These are phyloP conservation scores for Hirundo rustica DNA, from an alignment of 2,797 vertebrate genomes.

Conservation along the genomic window DNA sequence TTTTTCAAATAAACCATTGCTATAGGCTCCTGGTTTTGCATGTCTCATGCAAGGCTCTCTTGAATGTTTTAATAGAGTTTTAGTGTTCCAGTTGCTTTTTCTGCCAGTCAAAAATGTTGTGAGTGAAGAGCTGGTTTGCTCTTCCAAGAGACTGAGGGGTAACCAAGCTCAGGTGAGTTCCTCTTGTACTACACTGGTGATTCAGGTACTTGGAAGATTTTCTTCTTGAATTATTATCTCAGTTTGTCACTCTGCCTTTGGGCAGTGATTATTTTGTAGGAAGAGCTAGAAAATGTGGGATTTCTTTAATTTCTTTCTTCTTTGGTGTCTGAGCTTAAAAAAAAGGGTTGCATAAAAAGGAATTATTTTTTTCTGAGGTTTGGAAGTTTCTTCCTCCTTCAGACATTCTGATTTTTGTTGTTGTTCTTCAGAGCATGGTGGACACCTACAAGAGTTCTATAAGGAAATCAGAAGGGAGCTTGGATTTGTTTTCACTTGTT, in stretches of 20 bases:
- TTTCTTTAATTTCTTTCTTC: not conserved
- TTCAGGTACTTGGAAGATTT: not conserved
- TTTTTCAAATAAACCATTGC: not conserved
- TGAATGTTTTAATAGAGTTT: not conserved
- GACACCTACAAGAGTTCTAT: not conserved
- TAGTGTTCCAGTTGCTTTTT: not conserved
- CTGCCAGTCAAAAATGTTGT: not conserved
- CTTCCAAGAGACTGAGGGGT: not conserved
- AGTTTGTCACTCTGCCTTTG: not conserved
- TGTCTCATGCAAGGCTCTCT: not conserved
- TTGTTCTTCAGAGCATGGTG: not conserved
- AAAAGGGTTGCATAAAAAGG: not conserved
- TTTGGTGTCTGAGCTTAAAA: not conserved
- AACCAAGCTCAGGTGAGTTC: not conserved
- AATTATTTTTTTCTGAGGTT: not conserved
- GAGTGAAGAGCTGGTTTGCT: not conserved
- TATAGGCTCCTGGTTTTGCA: not conserved
- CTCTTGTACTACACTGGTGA: not conserved
- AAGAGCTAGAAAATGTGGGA: not conserved
- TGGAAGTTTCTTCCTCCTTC: not conserved
- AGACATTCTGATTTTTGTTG: not conserved
- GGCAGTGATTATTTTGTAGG: not conserved
- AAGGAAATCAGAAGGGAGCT: not conserved
- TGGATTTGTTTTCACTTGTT: not conserved
- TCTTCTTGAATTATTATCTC: not conserved